Evolutionary conservation across 2,888 invertebrate genomes (phyloP), one percentile per base, ranked within the genome.

Genomic region (Acrobasis suavella): DNA sequence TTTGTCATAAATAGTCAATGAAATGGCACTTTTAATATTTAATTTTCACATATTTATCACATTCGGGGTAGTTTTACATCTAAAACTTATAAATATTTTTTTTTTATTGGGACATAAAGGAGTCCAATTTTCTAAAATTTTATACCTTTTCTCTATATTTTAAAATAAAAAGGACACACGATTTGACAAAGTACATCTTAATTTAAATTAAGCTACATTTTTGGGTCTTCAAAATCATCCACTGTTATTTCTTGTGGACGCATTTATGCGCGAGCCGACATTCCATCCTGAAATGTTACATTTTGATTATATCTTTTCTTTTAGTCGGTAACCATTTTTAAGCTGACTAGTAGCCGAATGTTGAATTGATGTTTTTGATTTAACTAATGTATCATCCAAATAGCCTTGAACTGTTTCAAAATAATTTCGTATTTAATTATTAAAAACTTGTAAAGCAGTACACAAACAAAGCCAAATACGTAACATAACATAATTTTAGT

Each of bases 251-350:
- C 70, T 38, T 67, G 79, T 78, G 78, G 77, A 80, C 68, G 80
- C 65, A 65, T 79, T 78, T 87, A 91, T 73, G 81, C 73, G 71
- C 80, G 80, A 67, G 80, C 77, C 65, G 90, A 89, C 88, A 91
- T 84, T 76, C 91, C 91, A 60, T 90, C 91, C 91, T 91, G 91
- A 83, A 91, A 91, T 55, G 68, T 77, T 67, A 72, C 71, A 74
- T 72, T 66, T 62, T 50, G 69, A 67, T 70, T 66, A 66, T 64
- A 62, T 49, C 55, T 9, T 17, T 65, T 67, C 15, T 17, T 22
- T 22, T 2, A 22, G 32, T 32, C 32, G 32, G 32, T 32, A 32
- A 6, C 7, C 32, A 32, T 32, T 32, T 32, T 32, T n/a, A n/a
- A 32, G 32, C 32, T 32, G 32, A 8, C 32, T 32, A 32, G 5